Evolutionary conservation across 2,797 vertebrate genomes (phyloP), one percentile per base, ranked within the genome.

Genomic region (Morus bassanus): DNA sequence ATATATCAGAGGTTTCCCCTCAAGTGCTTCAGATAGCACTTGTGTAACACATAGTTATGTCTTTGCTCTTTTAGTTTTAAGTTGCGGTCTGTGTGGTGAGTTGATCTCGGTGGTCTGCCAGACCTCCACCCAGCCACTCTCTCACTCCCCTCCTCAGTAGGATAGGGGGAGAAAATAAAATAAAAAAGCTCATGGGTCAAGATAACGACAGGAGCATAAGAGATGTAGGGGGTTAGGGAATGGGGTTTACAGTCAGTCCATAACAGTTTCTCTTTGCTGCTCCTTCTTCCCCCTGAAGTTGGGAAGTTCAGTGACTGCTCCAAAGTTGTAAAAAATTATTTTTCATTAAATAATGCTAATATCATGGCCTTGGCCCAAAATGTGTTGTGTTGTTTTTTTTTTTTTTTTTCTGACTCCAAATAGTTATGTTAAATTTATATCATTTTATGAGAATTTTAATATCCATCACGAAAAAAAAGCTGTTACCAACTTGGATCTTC

Each of bases 171-270:
- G 45, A 46, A 46, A 46, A 46, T 19, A 46, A 21, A 8, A 46
- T 46, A 46, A 46, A 46, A 46, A 21, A 46, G 19, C 45, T 46
- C 45, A 21, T 46, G 45, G 45, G 45, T 46, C 19, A 67, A 76
- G 35, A 68, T 22, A 56, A 70, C 43, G 22, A 43, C 18, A 10
- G 10, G 13, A 91, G 11, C 1, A 12, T 54, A 4, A 68, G 13
- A 4, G 2, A 13, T 59, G 15, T 8, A 37, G 22, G 5, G 23
- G 21, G 1, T 16, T 53, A 39, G 24, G 15, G 10, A 41, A 37
- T 43, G 2, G 4, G 33, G 6, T 1, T 30, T 72, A 31, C 2
- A 7, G 16, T 45, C 23, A 59, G n/a, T 46, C 39, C 2, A 1
- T 31, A 50, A 6, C 1, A 24, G 7, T 10, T 75, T 7, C 10